These are phyloP conservation scores for Channa argus DNA, from an alignment of 2,113 vertebrate species.

Conservation along the genomic window DNA sequence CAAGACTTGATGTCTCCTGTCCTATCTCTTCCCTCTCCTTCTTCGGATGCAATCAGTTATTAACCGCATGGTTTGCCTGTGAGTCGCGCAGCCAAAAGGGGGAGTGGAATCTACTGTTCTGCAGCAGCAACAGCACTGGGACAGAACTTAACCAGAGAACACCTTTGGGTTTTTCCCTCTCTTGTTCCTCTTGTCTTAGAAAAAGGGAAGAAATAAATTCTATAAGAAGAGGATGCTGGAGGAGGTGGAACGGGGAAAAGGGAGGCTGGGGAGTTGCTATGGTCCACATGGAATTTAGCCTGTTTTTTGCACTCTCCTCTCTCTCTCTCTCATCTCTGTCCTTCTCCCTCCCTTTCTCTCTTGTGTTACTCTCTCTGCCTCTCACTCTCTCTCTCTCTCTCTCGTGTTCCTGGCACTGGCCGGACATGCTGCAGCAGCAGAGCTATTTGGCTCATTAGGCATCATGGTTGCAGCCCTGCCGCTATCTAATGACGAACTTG, in stretches of 20 bases:
- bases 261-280: constrained; percentile 79
- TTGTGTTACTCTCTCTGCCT: constrained; percentile 39
- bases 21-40: constrained; percentile 58
- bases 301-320: constrained; percentile 63
- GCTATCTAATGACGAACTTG: constrained; percentile 78
- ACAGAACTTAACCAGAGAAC: constrained; percentile 77
- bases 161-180: constrained; percentile 62
- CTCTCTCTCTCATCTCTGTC: constrained; percentile 71
- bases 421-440: constrained; percentile 83
- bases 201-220: constrained; percentile 55
- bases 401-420: constrained; percentile 78
- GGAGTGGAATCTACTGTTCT: constrained; percentile 81
- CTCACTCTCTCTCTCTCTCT: constrained; percentile 47
- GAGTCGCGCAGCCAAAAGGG: constrained; percentile 70
- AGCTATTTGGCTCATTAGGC: constrained; percentile 82
- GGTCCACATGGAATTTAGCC: constrained; percentile 79
- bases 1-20: constrained; percentile 76
- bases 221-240: constrained; percentile 65
- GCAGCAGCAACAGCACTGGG: constrained; percentile 74
- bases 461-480: constrained; percentile 79
- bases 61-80: constrained; percentile 76
- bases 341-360: constrained; percentile 50
- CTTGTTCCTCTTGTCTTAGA: constrained; percentile 48
- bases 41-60: constrained; percentile 77
- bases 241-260: constrained; percentile 61